A percentile compares a stretch with the other conserved stretches of the same genome.
Conservation (phyloP, 2,797 vertebrate genomes). For the Netta rufina region DNA sequence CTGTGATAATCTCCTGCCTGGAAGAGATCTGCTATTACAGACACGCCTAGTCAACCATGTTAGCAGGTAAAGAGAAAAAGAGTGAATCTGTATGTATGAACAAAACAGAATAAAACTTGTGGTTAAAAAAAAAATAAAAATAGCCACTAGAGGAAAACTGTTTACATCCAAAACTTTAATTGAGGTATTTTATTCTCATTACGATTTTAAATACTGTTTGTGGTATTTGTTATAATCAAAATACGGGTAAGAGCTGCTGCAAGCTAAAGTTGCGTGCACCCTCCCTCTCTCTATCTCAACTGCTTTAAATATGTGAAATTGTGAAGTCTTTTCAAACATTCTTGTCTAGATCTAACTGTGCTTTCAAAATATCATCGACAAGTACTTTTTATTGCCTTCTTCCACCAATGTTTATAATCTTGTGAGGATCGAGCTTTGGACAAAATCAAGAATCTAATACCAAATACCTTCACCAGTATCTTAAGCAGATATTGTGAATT, state of each 20-base stretch:
- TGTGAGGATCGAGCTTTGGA: not conserved
- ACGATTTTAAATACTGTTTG: not conserved
- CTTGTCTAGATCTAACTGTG: not conserved
- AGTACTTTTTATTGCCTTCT: not conserved
- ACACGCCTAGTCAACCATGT: constrained; percentile 93
- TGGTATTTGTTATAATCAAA: not conserved
- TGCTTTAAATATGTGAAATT: not conserved
- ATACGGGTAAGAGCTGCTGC: not conserved
- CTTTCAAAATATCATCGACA: not conserved
- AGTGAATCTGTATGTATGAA: not conserved
- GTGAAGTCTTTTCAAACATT: not conserved
- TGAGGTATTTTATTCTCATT: not conserved
- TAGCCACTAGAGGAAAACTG: not conserved
- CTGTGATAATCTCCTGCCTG: constrained; percentile 96
- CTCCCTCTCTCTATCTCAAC: not conserved
- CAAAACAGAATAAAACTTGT: not conserved
- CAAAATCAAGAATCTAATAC: not conserved
- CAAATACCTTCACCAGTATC: too few species aligned
- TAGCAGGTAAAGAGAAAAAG: constrained; percentile 84
- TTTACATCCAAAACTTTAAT: not conserved
- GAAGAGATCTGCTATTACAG: constrained; percentile 91
- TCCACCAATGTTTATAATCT: not conserved
- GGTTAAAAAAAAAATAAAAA: not conserved
- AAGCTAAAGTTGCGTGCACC: not conserved
- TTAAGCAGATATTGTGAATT: not conserved